Percentiles rank a stretch among this genome's conserved stretches.
These are phyloP conservation scores for Neosilurus mollespiculum DNA, from an alignment of 2,797 vertebrate genomes.

Conservation along the genomic window DNA sequence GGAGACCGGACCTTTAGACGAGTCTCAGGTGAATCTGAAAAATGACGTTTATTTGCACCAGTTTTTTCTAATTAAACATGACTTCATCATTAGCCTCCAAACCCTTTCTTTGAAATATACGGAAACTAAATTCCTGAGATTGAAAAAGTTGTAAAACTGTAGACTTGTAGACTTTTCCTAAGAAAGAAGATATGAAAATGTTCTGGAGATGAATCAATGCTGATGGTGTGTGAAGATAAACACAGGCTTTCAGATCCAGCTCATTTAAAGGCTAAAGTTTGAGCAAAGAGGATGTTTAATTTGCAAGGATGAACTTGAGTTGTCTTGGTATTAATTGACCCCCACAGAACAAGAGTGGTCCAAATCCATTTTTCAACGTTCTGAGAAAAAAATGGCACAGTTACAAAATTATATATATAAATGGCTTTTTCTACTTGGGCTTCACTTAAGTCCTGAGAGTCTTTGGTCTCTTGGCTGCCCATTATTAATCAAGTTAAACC, in stretches of 20 bases:
- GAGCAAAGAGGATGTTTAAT: neutral
- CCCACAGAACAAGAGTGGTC: no score
- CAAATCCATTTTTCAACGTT: no score
- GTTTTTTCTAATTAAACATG: neutral
- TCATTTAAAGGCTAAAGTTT: neutral
- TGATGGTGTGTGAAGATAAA: neutral
- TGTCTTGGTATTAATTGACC: neutral
- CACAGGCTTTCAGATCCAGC: neutral
- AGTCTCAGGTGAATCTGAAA: constrained; percentile 26
- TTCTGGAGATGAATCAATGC: neutral
- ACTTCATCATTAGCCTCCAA: neutral
- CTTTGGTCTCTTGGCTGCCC: no score
- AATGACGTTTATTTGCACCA: no score
- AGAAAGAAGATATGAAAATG: neutral
- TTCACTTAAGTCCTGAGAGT: no score
- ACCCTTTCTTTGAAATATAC: neutral
- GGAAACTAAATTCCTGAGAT: neutral
- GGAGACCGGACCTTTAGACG: constrained; percentile 3
- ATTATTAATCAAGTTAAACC: no score
- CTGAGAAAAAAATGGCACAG: no score
- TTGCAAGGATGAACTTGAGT: neutral
- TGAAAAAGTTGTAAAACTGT: neutral
- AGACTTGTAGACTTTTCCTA: neutral
- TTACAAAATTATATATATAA: no score
- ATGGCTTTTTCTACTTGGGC: no score